Evolutionary conservation across 2,888 invertebrate genomes (phyloP).

Genomic region (Ennomos erosarius): DNA sequence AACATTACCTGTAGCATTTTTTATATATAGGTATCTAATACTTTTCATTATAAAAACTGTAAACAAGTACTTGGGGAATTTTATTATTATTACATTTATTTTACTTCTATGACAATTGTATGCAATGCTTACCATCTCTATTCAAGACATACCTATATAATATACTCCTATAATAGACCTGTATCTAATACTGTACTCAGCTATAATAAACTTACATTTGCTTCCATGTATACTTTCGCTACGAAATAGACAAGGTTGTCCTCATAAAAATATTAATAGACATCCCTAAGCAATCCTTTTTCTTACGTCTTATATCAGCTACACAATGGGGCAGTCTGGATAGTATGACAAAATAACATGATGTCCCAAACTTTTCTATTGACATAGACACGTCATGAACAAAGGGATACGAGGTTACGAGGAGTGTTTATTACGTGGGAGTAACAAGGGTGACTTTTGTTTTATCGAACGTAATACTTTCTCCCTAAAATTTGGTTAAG

Average conservation of each 20-base stretch:
- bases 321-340: conserved; percentile 33
- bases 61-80: too few relatives aligned
- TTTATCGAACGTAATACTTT: too few relatives aligned
- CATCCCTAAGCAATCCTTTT: conserved; percentile 39
- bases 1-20: too few relatives aligned
- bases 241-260: conserved; percentile 16
- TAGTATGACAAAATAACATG: conserved; percentile 38
- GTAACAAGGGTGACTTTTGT: conserved; percentile 13
- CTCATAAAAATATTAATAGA: conserved; percentile 32
- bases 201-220: conserved; percentile 16
- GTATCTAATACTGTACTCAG: neutral
- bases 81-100: too few relatives aligned
- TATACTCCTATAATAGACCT: neutral
- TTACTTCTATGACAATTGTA: too few relatives aligned
- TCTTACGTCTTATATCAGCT: conserved; percentile 27
- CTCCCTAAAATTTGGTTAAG: too few relatives aligned
- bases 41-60: too few relatives aligned
- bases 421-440: conserved; percentile 38
- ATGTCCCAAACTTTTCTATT: conserved; percentile 35
- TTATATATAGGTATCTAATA: too few relatives aligned
- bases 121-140: neutral
- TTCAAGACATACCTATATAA: neutral
- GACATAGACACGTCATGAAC: conserved; percentile 39
- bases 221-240: conserved; percentile 18
- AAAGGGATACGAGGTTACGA: conserved; percentile 48